A percentile compares a stretch with the other conserved stretches of the same genome.
These are phyloP conservation scores for Etheostoma perlongum DNA, from an alignment of 2,797 vertebrate genomes.

Conservation along the genomic window DNA sequence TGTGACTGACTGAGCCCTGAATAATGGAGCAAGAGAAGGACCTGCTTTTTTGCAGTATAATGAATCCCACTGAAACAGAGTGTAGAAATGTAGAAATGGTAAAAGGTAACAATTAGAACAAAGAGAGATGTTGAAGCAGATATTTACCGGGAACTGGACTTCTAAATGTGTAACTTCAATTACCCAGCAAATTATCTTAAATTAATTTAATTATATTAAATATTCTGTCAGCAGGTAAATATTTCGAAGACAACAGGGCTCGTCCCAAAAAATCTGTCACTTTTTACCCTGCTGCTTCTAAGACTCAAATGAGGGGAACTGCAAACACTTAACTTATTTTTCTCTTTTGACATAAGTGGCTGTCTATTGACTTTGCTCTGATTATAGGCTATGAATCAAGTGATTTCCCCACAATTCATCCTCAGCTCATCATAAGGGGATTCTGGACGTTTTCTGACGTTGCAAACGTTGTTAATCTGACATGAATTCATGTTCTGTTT, in stretches of 20 bases:
- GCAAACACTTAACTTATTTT: conserved; percentile 10
- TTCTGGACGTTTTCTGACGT: conserved; percentile 8
- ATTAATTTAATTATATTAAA: too few species aligned
- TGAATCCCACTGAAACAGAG: conserved; percentile 72
- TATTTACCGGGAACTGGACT: conserved; percentile 39
- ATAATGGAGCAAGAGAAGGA: conserved; percentile 79
- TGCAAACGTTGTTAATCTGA: conserved; percentile 4
- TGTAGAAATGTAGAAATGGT: conserved; percentile 54
- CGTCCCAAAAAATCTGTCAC: conserved; percentile 56
- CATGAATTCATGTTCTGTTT: conserved; percentile 33
- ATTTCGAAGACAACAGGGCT: conserved; percentile 37
- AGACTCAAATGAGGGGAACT: conserved; percentile 6
- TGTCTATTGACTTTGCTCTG: conserved; percentile 9
- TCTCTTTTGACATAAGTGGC: not conserved
- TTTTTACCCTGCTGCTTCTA: conserved; percentile 24
- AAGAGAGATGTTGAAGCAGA: conserved; percentile 18
- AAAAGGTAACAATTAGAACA: conserved; percentile 43
- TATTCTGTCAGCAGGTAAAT: conserved; percentile 47
- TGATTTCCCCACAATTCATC: not conserved
- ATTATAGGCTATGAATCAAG: conserved; percentile 14
- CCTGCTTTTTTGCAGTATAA: conserved; percentile 73
- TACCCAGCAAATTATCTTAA: conserved; percentile 32
- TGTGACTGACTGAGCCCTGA: conserved; percentile 83
- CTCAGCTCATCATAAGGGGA: not conserved
- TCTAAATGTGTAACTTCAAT: conserved; percentile 48